phyloP scores from a whole-genome alignment of 1,140 invertebrate genomes.

The Heliconius melpomene region DNA sequence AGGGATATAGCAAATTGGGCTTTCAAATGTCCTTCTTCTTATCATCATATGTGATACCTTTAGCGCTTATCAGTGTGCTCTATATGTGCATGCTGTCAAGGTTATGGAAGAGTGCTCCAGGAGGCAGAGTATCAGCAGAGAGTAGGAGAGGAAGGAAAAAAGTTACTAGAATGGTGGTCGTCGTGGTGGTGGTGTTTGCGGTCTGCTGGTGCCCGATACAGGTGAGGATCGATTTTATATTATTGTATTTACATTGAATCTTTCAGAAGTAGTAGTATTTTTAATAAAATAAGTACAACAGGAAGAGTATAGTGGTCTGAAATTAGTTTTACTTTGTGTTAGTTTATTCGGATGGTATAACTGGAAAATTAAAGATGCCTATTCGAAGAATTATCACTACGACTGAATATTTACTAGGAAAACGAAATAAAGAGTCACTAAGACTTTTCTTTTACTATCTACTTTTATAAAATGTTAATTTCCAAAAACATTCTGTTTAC shows the following conservation, averaged over 20 bases:
- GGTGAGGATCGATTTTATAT: constrained; percentile 75
- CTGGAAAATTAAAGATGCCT: too few relatives aligned
- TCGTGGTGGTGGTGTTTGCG: constrained; percentile 97
- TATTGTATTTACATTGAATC: not conserved
- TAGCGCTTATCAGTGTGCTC: constrained; percentile 92
- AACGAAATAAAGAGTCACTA: too few relatives aligned
- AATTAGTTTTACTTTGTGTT: too few relatives aligned
- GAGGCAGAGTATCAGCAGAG: constrained; percentile 85
- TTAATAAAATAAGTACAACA: too few relatives aligned
- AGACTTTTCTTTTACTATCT: too few relatives aligned
- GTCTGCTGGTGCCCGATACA: constrained; percentile 98
- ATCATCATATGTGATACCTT: constrained; percentile 92
- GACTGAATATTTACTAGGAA: too few relatives aligned
- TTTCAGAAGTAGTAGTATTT: too few relatives aligned
- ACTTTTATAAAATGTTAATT: too few relatives aligned
- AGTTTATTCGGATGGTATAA: too few relatives aligned
- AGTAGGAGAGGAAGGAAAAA: constrained; percentile 91
- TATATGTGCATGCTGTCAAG: constrained; percentile 95
- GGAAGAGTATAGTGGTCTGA: too few relatives aligned
- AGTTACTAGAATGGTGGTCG: constrained; percentile 95
- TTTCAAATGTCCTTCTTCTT: constrained; percentile 92
- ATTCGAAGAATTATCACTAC: too few relatives aligned
- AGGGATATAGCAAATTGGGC: constrained; percentile 86
- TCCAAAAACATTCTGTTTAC: too few relatives aligned
- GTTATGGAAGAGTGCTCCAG: constrained; percentile 92